Evolutionary conservation across 2,797 vertebrate genomes (phyloP), one percentile per base, ranked within the genome.

Genomic region (Pseudochromis fuscus): DNA sequence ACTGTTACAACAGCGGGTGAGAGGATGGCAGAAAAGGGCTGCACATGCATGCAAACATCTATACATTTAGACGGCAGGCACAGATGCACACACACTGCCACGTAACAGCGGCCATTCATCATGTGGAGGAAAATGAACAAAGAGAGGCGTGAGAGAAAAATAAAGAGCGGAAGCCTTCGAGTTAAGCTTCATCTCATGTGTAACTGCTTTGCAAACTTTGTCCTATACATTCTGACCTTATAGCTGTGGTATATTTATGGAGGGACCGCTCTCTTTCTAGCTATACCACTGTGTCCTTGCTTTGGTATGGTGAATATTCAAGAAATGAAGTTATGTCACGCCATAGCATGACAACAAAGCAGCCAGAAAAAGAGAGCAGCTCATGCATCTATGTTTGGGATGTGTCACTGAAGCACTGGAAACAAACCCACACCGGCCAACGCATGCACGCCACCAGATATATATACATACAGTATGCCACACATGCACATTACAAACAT

Each of bases 1-100:
- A 91, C 87, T 89, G 88, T 79, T 83, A n/a, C 48, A 60, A 48
- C 86, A 85, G 81, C 57, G 18, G 88, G 85, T 68, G 52, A 62
- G 63, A 62, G 19, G 55, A 73, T 0, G 28, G 65, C 13, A 67
- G 27, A 81, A 44, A 50, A 68, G 66, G 53, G 70, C 58, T 6
- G 49, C 40, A 62, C 61, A 77, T 62, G 52, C 69, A 85, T 80
- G 80, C 68, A 62, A 72, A 69, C 74, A 62, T 80, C 46, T 68
- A 72, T 48, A 46, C 62, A 57, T 79, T 52, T 49, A 72, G 73
- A 75, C 63, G 5, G n/a, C 68, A 44, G 11, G 65, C 84, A 79
- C 75, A 87, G 72, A 89, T 83, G 68, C 69, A 63, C 77, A 42
- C 72, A 73, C 46, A 48, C 38, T 51, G 67, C 35, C 46, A 55